Percentiles rank a stretch among this genome's conserved stretches.
Evolutionary conservation across 2,113 vertebrate species (phyloP).

Genomic region (Acanthisitta chloris): DNA sequence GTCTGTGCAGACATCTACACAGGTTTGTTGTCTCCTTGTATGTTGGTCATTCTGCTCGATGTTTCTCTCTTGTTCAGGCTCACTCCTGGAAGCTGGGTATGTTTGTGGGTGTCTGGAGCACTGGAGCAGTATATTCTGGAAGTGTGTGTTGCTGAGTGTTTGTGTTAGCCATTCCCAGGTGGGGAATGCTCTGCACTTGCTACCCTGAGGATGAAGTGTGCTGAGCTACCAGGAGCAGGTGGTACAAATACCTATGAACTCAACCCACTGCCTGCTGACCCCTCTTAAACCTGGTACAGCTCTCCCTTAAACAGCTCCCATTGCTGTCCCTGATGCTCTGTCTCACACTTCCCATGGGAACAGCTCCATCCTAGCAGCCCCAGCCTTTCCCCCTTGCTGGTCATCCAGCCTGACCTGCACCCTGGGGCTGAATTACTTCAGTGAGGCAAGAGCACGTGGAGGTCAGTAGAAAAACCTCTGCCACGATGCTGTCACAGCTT

Average conservation of each 20-base stretch:
- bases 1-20: rapidly evolving
- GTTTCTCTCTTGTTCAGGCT: neutral
- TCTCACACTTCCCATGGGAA: neutral
- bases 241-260: neutral
- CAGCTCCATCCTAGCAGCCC: no score
- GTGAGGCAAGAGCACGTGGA: neutral
- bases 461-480: neutral
- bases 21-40: neutral
- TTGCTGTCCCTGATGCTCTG: neutral
- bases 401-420: neutral
- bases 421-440: neutral
- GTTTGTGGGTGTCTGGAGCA: neutral
- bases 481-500: neutral
- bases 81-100: neutral
- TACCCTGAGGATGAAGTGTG: neutral
- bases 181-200: neutral
- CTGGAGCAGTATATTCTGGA: neutral
- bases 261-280: neutral
- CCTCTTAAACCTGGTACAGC: neutral
- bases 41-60: neutral
- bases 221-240: neutral
- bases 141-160: neutral
- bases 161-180: neutral
- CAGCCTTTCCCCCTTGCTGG: neutral
- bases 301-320: neutral